Conservation (phyloP, 2,888 invertebrate genomes). For the Dryomyza anilis region DNA sequence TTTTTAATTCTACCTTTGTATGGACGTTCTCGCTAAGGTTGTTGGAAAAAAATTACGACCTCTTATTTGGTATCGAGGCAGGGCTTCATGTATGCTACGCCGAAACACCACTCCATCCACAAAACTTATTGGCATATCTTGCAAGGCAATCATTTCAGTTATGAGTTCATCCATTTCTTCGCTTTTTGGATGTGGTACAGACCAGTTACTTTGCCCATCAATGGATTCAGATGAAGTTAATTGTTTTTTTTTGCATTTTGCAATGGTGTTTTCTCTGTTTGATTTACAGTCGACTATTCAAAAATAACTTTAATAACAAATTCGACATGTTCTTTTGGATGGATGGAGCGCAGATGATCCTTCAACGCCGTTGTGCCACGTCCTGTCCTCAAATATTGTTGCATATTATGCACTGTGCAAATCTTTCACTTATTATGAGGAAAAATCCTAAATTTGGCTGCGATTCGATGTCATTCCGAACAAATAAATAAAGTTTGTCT, state of each 20-base stretch:
- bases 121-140: slow-evolving; percentile 26
- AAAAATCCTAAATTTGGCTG: too few species aligned
- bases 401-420: too few species aligned
- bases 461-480: too few species aligned
- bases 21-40: neutral
- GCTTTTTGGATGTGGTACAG: slow-evolving; percentile 5
- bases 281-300: too few species aligned
- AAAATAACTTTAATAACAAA: too few species aligned
- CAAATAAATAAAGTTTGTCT: too few species aligned
- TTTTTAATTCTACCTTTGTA: neutral
- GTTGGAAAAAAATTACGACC: slow-evolving; percentile 12
- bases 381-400: too few species aligned
- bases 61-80: slow-evolving; percentile 20
- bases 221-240: slow-evolving; percentile 12
- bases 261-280: too few species aligned
- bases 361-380: too few species aligned
- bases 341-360: too few species aligned
- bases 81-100: slow-evolving; percentile 17
- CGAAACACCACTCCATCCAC: slow-evolving; percentile 28
- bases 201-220: slow-evolving; percentile 1
- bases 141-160: slow-evolving; percentile 22
- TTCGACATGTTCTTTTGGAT: too few species aligned
- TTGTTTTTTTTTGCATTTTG: slow-evolving; percentile 21
- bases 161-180: slow-evolving; percentile 25
- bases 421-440: too few species aligned